Base-by-base conservation (phyloP, 2,797 vertebrate species). In the Dipus sagitta region DNA sequence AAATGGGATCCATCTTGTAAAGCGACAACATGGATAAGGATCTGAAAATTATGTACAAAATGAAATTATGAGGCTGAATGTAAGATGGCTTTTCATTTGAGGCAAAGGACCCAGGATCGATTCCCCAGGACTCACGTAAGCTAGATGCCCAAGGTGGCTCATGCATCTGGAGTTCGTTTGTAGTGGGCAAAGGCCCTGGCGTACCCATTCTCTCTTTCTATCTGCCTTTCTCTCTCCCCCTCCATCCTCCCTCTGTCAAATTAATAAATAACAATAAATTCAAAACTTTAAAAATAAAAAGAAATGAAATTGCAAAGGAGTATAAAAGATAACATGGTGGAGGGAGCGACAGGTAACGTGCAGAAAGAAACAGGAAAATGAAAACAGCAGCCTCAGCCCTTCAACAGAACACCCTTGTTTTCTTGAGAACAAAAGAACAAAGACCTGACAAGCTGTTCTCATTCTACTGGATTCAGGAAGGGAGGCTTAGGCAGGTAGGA, bases 341-440 rank as follows among this genome's bases (percentile, higher is more conserved):
- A 62, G 24, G 77, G 7, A 62, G 15, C n/a, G 21, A 71, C 62
- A 86, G 67, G 17, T 21, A 26, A 26, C 3, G 4, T 62, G 13
- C 5, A 65, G 15, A 47, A 67, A 67, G 30, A 86, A 60, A 67
- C 0, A 65, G 12, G 9, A 26, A 23, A 28, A 26, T 34, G 21
- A 26, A 28, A 17, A 42, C 3, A 34, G 58, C 13, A 60, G 38
- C 72, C 83, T 79, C 10, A 9, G 17, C 64, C 64, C 68, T 72
- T 78, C 34, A 13, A 1, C 5, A 62, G 52, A 70, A 13, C 38
- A 32, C 34, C 23, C 11, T 86, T 80, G 26, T 28, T 88, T 38
- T 91, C 28, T 68, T 87, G 54, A 42, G 81, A 90, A 86, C 1
- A 38, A 80, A 89, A 92, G 62, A 81, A 88, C 20, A 42, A 90